A percentile compares a stretch with the other conserved stretches of the same genome.
These are phyloP conservation scores for Parapsyche elsis DNA, from an alignment of 1,140 invertebrate species.

Conservation along the genomic window DNA sequence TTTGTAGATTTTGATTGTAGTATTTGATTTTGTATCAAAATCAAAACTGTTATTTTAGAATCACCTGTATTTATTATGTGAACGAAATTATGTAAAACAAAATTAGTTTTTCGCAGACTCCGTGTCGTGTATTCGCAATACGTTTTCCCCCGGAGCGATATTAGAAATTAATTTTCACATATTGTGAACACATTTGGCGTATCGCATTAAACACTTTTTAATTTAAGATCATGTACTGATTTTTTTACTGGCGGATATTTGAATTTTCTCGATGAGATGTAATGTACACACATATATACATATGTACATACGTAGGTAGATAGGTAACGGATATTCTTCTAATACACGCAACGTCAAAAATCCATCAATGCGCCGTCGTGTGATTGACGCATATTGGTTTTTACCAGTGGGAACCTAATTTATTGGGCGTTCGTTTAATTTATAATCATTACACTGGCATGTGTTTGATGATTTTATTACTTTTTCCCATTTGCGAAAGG, in stretches of 20 bases:
- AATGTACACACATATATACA: no score
- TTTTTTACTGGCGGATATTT: constrained; percentile 36
- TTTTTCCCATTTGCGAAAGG: constrained; percentile 39
- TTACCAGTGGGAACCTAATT: constrained; percentile 45
- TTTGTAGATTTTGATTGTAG: no score
- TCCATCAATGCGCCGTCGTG: constrained; percentile 38
- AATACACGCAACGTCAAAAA: constrained; percentile 51
- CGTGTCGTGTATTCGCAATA: background rate
- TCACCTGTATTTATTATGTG: background rate
- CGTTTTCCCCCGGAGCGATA: background rate
- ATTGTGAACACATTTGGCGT: constrained; percentile 1
- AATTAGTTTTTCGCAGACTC: background rate
- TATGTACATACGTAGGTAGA: background rate
- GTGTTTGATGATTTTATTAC: constrained; percentile 51
- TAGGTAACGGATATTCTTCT: constrained; percentile 23
- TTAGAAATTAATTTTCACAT: constrained; percentile 16
- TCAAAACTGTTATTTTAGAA: background rate
- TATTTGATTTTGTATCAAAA: background rate
- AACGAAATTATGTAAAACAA: background rate
- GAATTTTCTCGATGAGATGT: constrained; percentile 32
- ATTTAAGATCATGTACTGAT: background rate
- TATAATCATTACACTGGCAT: constrained; percentile 49
- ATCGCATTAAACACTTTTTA: constrained; percentile 30
- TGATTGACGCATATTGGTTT: constrained; percentile 54
- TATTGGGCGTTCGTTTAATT: constrained; percentile 50